Evolutionary conservation across 2,888 invertebrate species (phyloP).

Genomic region (Zaprionus bogoriensis): DNA sequence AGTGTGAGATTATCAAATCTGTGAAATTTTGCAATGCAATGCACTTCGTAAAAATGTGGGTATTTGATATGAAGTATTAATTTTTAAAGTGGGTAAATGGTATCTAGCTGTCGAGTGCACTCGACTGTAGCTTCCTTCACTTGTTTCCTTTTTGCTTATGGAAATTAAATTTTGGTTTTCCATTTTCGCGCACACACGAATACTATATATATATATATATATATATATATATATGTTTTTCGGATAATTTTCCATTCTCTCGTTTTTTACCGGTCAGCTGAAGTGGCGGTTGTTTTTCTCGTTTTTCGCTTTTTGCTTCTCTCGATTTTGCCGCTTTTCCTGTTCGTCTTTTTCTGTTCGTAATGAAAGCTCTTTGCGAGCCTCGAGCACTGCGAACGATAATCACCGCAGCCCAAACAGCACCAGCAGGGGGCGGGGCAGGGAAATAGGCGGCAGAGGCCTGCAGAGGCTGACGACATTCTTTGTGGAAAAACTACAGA

Average conservation of each 20-base stretch:
- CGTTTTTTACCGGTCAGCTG: slow-evolving; percentile 25
- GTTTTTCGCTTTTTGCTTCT: neutral
- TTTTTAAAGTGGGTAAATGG: too few species aligned
- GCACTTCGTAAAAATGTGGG: too few species aligned
- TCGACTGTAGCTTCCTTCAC: too few species aligned
- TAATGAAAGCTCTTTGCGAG: slow-evolving; percentile 53
- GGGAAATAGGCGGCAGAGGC: neutral
- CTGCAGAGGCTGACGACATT: neutral
- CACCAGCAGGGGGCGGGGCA: neutral
- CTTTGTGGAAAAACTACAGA: neutral
- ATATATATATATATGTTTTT: slow-evolving; percentile 6
- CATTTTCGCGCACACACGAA: slow-evolving; percentile 36
- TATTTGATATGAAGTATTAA: too few species aligned
- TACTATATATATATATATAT: neutral
- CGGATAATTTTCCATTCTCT: slow-evolving; percentile 7
- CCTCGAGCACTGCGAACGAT: slow-evolving; percentile 51
- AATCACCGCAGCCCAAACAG: slow-evolving; percentile 46
- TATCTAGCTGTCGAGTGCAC: too few species aligned
- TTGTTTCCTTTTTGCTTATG: slow-evolving; percentile 46
- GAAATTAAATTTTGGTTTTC: slow-evolving; percentile 53
- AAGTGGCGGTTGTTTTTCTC: slow-evolving; percentile 27
- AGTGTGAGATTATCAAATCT: too few species aligned
- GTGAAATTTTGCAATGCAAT: too few species aligned
- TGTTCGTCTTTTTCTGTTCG: slow-evolving; percentile 2
- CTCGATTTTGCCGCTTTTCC: neutral